A percentile compares a stretch with the other conserved stretches of the same genome.
phyloP scores from a whole-genome alignment of 2,113 vertebrate genomes.

The Poeciliopsis retropinna region DNA sequence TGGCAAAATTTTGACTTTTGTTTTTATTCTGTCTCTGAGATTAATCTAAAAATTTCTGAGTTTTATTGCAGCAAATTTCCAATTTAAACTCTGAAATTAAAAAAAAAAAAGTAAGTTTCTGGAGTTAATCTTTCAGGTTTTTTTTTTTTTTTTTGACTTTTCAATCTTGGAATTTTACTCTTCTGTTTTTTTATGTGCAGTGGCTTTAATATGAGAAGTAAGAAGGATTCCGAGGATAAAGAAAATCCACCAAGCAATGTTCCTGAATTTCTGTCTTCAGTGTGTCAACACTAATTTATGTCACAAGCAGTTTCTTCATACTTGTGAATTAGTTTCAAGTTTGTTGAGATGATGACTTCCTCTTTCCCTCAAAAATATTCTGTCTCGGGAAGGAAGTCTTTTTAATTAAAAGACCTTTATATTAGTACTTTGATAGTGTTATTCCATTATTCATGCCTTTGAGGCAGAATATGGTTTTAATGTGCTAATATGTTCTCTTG shows the following conservation, averaged over 20 bases:
- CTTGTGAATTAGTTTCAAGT: conserved; percentile 23
- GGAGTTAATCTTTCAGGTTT: too few species aligned
- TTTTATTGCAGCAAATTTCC: too few species aligned
- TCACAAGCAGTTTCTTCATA: conserved; percentile 21
- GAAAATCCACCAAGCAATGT: conserved; percentile 1
- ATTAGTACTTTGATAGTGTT: conserved; percentile 32
- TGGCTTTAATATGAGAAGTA: conserved; percentile 3
- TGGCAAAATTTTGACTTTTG: too few species aligned
- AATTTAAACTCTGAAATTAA: too few species aligned
- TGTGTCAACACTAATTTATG: conserved; percentile 17
- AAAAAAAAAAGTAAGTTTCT: too few species aligned
- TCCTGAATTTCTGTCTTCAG: conserved; percentile 12
- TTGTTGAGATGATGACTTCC: conserved; percentile 33
- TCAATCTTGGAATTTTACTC: too few species aligned
- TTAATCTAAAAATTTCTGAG: too few species aligned
- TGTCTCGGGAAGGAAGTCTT: conserved; percentile 26
- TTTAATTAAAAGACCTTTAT: conserved; percentile 44
- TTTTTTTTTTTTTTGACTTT: too few species aligned
- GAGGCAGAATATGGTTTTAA: conserved; percentile 30
- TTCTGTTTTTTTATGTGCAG: too few species aligned
- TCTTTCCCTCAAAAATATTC: conserved; percentile 37
- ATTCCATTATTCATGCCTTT: conserved; percentile 27
- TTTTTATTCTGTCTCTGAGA: too few species aligned
- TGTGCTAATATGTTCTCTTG: conserved; percentile 29
- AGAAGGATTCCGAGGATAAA: conserved; percentile 25